Conservation (phyloP, 1,140 invertebrate genomes). For the Nebria ingens region DNA sequence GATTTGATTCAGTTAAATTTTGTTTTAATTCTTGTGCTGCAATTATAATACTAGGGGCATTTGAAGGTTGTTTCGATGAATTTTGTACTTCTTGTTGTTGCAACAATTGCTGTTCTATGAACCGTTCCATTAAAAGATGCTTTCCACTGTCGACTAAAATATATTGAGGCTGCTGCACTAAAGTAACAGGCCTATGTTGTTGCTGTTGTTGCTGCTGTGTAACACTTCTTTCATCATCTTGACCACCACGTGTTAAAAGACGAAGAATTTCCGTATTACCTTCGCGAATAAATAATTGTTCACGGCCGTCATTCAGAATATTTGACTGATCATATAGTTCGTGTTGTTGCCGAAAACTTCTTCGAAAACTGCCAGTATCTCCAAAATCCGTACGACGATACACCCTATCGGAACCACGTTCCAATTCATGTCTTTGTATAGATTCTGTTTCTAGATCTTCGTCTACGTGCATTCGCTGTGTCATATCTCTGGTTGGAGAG, state of each 20-base stretch:
- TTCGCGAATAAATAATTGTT: constrained; percentile 67
- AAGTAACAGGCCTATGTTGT: constrained; percentile 27
- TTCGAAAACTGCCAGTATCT: constrained; percentile 17
- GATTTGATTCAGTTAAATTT: constrained; percentile 20
- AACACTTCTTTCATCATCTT: constrained; percentile 48
- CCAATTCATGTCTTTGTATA: constrained; percentile 59
- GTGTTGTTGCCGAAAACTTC: constrained; percentile 28
- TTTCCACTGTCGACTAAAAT: constrained; percentile 60
- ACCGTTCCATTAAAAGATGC: constrained; percentile 65
- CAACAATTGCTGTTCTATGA: constrained; percentile 64
- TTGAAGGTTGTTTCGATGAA: constrained; percentile 46
- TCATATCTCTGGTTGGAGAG: not conserved
- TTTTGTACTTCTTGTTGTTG: constrained; percentile 29
- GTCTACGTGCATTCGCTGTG: not conserved
- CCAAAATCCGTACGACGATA: constrained; percentile 32
- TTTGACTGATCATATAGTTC: constrained; percentile 17
- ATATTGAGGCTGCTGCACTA: constrained; percentile 40
- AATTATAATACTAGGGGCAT: constrained; percentile 33
- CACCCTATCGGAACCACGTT: constrained; percentile 56
- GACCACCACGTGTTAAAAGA: constrained; percentile 60
- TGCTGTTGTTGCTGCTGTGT: constrained; percentile 43
- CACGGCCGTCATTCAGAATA: constrained; percentile 36
- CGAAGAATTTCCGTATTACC: constrained; percentile 72
- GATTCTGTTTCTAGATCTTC: constrained; percentile 52
- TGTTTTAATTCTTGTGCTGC: constrained; percentile 31